phyloP scores from a whole-genome alignment of 2,888 invertebrate genomes.

The Noctua comes region DNA sequence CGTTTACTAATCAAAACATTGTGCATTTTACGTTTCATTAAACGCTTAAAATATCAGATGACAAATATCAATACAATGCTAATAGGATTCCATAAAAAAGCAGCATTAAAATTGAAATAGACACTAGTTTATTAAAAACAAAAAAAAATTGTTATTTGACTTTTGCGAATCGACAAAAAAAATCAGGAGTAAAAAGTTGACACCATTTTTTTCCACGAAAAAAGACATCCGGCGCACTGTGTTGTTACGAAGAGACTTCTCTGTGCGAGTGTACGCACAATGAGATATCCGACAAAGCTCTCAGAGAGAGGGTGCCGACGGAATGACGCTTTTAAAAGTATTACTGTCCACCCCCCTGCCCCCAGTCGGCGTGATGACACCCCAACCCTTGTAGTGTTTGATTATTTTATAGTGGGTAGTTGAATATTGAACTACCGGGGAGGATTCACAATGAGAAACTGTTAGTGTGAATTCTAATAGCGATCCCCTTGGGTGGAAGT shows the following conservation, averaged over 20 bases:
- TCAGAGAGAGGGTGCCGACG: conserved; percentile 78
- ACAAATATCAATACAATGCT: conserved; percentile 16
- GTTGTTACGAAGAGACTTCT: conserved; percentile 71
- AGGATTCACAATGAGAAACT: conserved; percentile 64
- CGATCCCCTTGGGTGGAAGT: conserved; percentile 48
- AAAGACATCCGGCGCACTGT: conserved; percentile 68
- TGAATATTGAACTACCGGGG: conserved; percentile 74
- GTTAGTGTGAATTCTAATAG: conserved; percentile 69
- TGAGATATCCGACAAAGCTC: conserved; percentile 81
- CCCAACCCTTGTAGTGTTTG: conserved; percentile 78
- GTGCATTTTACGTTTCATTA: conserved; percentile 21
- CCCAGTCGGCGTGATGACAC: conserved; percentile 64
- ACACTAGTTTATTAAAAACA: not conserved
- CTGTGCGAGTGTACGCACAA: conserved; percentile 80
- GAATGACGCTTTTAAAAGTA: conserved; percentile 88
- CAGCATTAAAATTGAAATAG: not conserved
- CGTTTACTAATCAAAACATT: conserved; percentile 18
- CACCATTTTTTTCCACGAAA: conserved; percentile 63
- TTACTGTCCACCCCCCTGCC: conserved; percentile 78
- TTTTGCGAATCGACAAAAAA: conserved; percentile 14
- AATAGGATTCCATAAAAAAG: conserved; percentile 9
- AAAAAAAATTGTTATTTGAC: not conserved
- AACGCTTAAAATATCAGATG: conserved; percentile 21
- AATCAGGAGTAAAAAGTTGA: conserved; percentile 23
- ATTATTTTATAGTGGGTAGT: conserved; percentile 79